Evolutionary conservation across 1,140 invertebrate species (phyloP), one percentile per base, ranked within the genome.

Genomic region (Drosophila mojavensis): DNA sequence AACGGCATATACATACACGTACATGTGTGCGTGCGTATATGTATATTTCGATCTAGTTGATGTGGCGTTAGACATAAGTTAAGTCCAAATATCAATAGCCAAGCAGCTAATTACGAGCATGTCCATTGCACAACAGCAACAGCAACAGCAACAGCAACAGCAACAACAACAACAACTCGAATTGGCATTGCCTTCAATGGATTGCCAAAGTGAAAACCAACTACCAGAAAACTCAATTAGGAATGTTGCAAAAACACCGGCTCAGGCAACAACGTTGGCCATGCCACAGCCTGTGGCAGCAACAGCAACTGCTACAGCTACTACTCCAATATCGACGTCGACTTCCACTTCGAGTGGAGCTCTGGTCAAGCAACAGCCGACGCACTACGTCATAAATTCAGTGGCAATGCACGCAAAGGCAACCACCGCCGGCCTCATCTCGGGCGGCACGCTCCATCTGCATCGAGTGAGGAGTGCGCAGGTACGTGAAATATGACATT

Each of bases 181-280:
- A 39, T 54, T 51, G 62, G 56, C 41, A 63, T 43, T 65, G 61
- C 65, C 76, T 50, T 61, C 77, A 77, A 79, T 83, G 83, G 83
- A 89, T 58, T 73, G 84, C 68, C 83, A 78, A 75, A 88, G 84
- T 89, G 83, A 89, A 83, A 89, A 80, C 50, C 79, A 65, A 77
- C 69, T 88, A 88, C 73, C 73, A 88, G 83, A 88, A 88, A 88
- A 88, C 83, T 88, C 83, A 88, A 89, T 89, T 88, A 88, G 79
- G 68, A 83, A 76, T 88, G 74, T 68, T 61, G 84, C 77, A 70
- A 77, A 64, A 62, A 75, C 76, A 63, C 72, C 70, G 65, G 50
- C 76, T 59, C 72, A 73, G 68, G 51, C 63, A 55, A 43, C 55
- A 10, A 15, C 62, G 48, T 39, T 67, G 58, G n/a, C 64, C 36